phyloP scores from a whole-genome alignment of 2,113 vertebrate species.

The Elanus axillaris region DNA sequence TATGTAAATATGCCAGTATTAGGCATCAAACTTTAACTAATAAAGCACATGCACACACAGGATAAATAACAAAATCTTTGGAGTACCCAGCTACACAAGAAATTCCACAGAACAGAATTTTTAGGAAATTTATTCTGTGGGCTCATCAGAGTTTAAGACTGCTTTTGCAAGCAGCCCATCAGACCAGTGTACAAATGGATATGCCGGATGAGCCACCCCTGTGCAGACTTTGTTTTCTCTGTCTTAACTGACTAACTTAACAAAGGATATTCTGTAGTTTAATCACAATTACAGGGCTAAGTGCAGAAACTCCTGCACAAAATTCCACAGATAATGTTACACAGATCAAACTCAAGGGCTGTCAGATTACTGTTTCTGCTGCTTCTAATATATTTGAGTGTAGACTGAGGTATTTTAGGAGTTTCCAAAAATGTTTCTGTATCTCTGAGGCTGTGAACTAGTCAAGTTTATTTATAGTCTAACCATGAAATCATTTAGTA shows the following conservation, averaged over 20 bases:
- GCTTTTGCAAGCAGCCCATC: not conserved
- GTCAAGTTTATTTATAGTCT: not conserved
- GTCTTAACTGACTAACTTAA: not conserved
- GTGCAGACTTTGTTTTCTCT: not conserved
- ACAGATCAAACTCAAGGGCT: not conserved
- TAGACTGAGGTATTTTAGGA: not conserved
- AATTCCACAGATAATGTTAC: not conserved
- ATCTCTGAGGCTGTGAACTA: not conserved
- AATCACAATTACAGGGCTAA: not conserved
- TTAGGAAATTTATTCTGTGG: not conserved
- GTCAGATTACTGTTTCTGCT: not conserved
- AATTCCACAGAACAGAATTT: not conserved
- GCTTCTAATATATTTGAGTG: not conserved
- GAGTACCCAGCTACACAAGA: not conserved
- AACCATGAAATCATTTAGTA: not conserved
- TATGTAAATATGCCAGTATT: not conserved
- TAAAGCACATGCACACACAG: not conserved
- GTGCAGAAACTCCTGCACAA: not conserved
- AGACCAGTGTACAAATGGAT: not conserved
- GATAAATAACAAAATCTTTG: not conserved
- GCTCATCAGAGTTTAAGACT: not conserved
- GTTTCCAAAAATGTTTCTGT: not conserved
- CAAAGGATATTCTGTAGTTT: not conserved
- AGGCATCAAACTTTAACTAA: not conserved
- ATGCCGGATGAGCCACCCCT: not conserved